Base-by-base conservation (phyloP, 1,140 invertebrate genomes). In the Aleiodes sp. region DNA sequence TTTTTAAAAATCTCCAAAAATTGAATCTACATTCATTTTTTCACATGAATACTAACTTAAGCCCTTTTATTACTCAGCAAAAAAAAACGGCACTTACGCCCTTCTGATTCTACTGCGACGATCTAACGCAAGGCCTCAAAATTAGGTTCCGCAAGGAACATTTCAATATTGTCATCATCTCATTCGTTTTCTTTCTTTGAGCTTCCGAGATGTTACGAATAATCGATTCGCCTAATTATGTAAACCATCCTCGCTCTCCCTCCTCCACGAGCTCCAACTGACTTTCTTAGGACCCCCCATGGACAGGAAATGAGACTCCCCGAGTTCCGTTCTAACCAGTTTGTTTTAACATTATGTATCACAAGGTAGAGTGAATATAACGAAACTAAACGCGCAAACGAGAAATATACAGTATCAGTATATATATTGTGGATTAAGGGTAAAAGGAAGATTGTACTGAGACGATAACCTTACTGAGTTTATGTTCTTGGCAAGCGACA, bases 221-320 rank as follows among this genome's bases (percentile, higher is more conserved):
- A 56, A 65, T 65, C 61, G 68, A 65, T 73, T 57, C 29, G 9
- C 39, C 65, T 86, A 84, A 85, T 85, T 85, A 85, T 80, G 82
- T 78, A 83, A 83, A 79, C 80, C 60, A 35, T 39, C 56, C 24
- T 12, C 28, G 14, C 35, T 41, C 39, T 39, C n/a, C 82, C 78
- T 24, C 46, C 46, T 21, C 46, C n/a, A 12, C 41, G 4, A 52
- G 46, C 2, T n/a, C n/a, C n/a, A n/a, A n/a, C n/a, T n/a, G n/a
- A n/a, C n/a, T 6, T 52, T 16, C 4, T 81, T 80, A 76, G 78
- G 82, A 81, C 84, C 80, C 83, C 84, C 83, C 81, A 80, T 77
- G 78, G 82, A 84, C 84, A 85, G 84, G 84, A 85, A 86, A 85
- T 85, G 84, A 84, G 82, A 84, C 79, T 83, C 81, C 76, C 79